Evolutionary conservation across 2,888 invertebrate genomes (phyloP), one percentile per base, ranked within the genome.

Genomic region (Schizotus pectinicornis): DNA sequence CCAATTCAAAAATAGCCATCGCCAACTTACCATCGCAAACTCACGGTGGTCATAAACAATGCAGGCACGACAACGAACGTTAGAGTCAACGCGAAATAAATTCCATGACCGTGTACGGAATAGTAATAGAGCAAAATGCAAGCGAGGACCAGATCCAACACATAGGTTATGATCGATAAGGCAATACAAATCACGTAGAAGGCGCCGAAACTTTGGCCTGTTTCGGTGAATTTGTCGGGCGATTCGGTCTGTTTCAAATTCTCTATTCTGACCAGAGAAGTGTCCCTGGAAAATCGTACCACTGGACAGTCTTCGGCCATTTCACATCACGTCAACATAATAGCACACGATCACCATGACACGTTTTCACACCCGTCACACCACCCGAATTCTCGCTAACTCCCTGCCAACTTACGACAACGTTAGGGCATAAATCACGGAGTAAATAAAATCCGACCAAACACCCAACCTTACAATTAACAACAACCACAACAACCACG

Each of bases 1-100:
- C n/a, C n/a, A n/a, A n/a, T n/a, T 22, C 22, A 22, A 22, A 22
- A 22, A 22, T 22, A 22, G 22, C 5, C 22, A 22, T 22, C 22
- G 3, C 22, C 8, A 41, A 74, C 77, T 75, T 75, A 81, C 83
- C 83, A 84, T 75, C 81, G 69, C 62, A 83, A 75, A 69, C 82
- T 83, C 60, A 83, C 77, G 30, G 80, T 80, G 11, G 81, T 83
- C 76, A 82, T 82, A 61, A 81, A 74, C 47, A 84, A 64, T 6
- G 82, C 81, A 61, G 84, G 82, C 47, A 83, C 68, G 45, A 82
- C 68, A 45, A 83, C 73, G 69, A 84, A 83, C 5, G 80, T 77
- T 50, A 82, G 71, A n/a, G 84, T 84, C 64, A 83, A 72, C 13
- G 79, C 79, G 71, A 83, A 83, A 76, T 81, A 81, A 57, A 77